Evolutionary conservation across 2,888 invertebrate genomes (phyloP), one percentile per base, ranked within the genome.

Genomic region (Pyrgus malvae): DNA sequence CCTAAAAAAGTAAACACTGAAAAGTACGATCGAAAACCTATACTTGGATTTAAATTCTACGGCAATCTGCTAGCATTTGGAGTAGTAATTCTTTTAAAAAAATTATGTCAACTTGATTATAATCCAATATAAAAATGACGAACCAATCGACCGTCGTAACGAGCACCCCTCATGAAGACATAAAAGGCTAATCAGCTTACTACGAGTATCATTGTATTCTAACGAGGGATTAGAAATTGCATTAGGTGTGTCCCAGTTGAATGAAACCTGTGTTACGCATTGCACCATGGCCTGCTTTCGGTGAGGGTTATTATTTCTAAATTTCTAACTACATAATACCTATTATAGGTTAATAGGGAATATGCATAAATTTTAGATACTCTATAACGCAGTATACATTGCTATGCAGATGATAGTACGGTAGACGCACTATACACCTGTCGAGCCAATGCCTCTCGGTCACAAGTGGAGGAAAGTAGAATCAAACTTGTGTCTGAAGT

Each of bases 171-270:
- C 35, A 46, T 11, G 29, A 33, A 11, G 14, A 23, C 48, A 12
- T 37, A 48, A 16, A 48, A 48, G 48, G 48, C 25, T 48, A 48
- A 48, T 48, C 48, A 25, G 48, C 48, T 48, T 48, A 48, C 45
- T 45, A 33, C 12, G n/a, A n/a, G n/a, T n/a, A 23, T 9, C 17
- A 48, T 48, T 48, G 48, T 37, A 27, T 38, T 48, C 25, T 48
- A 17, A 37, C 48, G 27, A 48, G 25, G 37, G 35, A 37, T 37
- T 48, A 37, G 48, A 48, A 37, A 48, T 37, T 48, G 37, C 46
- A 41, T 41, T 40, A 19, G 23, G 6, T 41, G 9, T 37, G 46
- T 48, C 48, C 48, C 37, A 48, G 35, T 35, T 37, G 48, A n/a
- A 16, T 27, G 37, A 27, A 37, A 37, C 37, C 48, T 48, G 25